Conservation (phyloP, 2,113 vertebrate genomes). For the Illadopsis cleaveri region DNA sequence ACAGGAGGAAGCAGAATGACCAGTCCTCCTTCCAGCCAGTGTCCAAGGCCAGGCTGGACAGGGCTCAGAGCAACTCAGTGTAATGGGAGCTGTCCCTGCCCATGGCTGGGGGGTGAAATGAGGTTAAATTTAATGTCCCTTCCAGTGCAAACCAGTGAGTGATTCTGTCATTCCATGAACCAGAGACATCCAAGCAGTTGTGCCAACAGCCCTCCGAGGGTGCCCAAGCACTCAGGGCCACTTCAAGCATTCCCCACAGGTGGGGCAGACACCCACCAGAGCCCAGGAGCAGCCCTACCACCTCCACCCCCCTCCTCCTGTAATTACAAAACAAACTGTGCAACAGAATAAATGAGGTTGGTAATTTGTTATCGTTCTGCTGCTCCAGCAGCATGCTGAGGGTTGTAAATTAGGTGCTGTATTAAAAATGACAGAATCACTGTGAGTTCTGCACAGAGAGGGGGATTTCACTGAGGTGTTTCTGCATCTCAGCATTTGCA, state of each 20-base stretch:
- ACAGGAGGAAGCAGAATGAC: rapidly evolving
- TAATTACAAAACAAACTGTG: conserved; percentile 36
- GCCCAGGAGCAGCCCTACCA: background rate
- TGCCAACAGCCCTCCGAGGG: background rate
- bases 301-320: background rate
- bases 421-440: conserved; percentile 42
- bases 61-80: background rate
- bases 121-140: background rate
- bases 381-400: background rate
- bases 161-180: background rate
- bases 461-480: background rate
- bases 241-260: background rate
- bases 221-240: background rate
- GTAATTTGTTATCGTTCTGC: conserved; percentile 33
- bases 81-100: background rate
- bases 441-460: background rate
- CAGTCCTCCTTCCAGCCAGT: background rate
- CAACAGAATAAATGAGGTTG: conserved; percentile 16
- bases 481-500: background rate
- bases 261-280: background rate
- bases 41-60: background rate
- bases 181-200: background rate
- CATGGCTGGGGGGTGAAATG: no score
- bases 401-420: conserved; percentile 1
- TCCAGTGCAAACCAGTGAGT: background rate